These are phyloP conservation scores for Acrossocheilus wenchowensis DNA, from an alignment of 2,797 vertebrate genomes.

Conservation along the genomic window DNA sequence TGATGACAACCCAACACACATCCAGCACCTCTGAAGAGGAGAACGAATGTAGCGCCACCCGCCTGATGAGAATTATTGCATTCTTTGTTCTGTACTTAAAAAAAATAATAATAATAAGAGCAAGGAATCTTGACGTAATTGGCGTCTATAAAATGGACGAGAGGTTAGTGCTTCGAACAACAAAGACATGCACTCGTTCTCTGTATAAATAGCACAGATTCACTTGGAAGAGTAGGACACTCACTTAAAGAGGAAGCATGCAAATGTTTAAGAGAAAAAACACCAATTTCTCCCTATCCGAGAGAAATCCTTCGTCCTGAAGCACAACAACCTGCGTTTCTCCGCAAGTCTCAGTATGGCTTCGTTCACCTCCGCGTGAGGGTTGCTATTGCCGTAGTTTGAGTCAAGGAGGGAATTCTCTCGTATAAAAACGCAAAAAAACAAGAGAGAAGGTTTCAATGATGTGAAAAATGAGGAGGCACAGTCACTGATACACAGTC, in stretches of 20 bases:
- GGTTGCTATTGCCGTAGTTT: constrained; percentile 85
- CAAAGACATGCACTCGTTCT: constrained; percentile 84
- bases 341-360: constrained; percentile 92
- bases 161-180: constrained; percentile 73
- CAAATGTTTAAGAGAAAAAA: constrained; percentile 69
- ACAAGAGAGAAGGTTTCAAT: constrained; percentile 79
- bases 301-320: constrained; percentile 50
- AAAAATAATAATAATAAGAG: constrained; percentile 37
- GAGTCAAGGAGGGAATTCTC: constrained; percentile 73
- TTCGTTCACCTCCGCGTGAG: constrained; percentile 92
- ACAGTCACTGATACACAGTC: constrained; percentile 75
- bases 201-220: constrained; percentile 79
- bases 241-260: constrained; percentile 84
- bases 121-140: constrained; percentile 64
- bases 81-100: constrained; percentile 65
- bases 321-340: constrained; percentile 64
- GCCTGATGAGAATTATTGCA: constrained; percentile 83
- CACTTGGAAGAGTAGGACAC: constrained; percentile 82
- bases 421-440: constrained; percentile 69
- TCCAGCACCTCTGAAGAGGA: constrained; percentile 39
- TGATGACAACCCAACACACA: background rate
- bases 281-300: background rate
- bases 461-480: constrained; percentile 80
- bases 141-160: constrained; percentile 69
- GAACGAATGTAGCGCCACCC: constrained; percentile 62